Evolutionary conservation across 2,113 vertebrate species (phyloP).

Genomic region (Silurus asotus): DNA sequence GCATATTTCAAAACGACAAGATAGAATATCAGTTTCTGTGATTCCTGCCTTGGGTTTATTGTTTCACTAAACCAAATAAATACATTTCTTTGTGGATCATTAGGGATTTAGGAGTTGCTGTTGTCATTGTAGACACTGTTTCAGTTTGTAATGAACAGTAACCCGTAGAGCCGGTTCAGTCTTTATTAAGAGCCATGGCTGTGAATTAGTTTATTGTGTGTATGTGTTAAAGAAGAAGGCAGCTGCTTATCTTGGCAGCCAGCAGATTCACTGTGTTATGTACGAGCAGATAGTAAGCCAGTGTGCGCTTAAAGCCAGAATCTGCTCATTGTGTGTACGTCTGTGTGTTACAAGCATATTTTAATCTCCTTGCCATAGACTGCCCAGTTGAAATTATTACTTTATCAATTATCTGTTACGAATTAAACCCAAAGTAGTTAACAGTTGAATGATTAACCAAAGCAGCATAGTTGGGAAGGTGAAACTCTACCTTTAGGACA

Average conservation of each 20-base stretch:
- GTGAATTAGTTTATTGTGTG: conserved; percentile 69
- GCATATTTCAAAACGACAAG: neutral
- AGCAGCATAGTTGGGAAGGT: neutral
- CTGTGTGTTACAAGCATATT: too few relatives aligned
- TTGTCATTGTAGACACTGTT: conserved; percentile 14
- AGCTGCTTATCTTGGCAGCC: conserved; percentile 63
- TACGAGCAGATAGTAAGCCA: conserved; percentile 46
- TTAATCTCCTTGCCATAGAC: neutral
- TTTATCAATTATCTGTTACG: neutral
- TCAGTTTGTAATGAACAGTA: conserved; percentile 42
- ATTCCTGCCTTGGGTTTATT: neutral
- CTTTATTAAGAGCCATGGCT: conserved; percentile 59
- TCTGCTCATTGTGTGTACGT: conserved; percentile 15
- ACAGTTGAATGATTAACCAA: conserved; percentile 21
- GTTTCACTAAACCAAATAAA: neutral
- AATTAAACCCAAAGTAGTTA: conserved; percentile 10
- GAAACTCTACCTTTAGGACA: neutral
- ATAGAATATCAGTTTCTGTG: neutral
- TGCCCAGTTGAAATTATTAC: conserved; percentile 11
- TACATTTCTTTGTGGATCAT: neutral
- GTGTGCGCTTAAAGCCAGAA: conserved; percentile 37
- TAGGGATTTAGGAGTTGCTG: conserved; percentile 1
- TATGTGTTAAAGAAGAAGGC: conserved; percentile 56
- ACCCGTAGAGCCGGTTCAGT: conserved; percentile 51
- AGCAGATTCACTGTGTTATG: conserved; percentile 56